Conservation (phyloP, 2,797 vertebrate genomes). For the Sebastes vulpes region DNA sequence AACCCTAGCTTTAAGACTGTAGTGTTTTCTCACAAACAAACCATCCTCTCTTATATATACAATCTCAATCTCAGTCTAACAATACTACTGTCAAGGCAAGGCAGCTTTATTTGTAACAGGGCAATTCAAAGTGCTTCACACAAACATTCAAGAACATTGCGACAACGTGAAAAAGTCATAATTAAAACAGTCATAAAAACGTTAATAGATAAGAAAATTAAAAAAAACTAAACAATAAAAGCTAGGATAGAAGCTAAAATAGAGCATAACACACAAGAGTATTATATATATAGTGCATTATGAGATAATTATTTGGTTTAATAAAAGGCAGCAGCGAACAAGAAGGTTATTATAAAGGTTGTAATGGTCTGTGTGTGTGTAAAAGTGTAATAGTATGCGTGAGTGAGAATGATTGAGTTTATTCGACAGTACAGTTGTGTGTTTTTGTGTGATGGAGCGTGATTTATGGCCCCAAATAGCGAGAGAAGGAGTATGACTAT, state of each 20-base stretch:
- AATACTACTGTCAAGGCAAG: accelerated
- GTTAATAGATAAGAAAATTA: no score
- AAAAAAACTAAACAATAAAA: accelerated
- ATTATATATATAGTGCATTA: accelerated
- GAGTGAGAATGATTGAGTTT: background rate
- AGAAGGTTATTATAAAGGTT: no score
- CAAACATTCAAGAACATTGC: no score
- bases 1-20: no score
- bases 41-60: background rate
- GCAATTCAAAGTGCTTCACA: no score
- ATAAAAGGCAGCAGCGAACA: no score
- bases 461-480: constrained; percentile 37
- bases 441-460: background rate
- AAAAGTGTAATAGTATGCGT: background rate
- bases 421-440: background rate
- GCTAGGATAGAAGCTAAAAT: no score
- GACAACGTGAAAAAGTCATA: accelerated
- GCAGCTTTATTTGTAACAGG: no score
- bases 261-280: no score
- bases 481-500: background rate
- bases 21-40: background rate
- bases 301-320: no score
- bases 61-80: background rate
- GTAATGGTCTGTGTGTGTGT: background rate
- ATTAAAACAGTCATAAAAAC: no score